Conservation (phyloP, 2,113 vertebrate species). For the Phocoena phocoena region DNA sequence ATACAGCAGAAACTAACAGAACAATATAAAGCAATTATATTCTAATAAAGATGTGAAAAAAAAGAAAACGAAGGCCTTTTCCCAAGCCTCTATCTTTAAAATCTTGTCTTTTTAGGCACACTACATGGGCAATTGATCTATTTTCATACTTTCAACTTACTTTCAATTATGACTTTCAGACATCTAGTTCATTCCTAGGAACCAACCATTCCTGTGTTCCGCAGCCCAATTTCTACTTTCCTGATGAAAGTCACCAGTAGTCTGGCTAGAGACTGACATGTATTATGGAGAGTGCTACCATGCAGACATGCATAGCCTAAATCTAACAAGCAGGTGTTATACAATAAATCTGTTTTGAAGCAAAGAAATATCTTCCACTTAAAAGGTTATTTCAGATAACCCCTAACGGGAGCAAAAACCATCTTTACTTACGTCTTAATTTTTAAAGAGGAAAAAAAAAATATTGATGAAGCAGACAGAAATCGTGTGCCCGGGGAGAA, state of each 20-base stretch:
- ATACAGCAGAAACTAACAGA: too few relatives aligned
- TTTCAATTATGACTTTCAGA: neutral
- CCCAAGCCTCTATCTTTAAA: neutral
- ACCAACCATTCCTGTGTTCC: neutral
- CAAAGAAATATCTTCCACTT: neutral
- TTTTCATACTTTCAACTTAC: neutral
- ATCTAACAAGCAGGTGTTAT: neutral
- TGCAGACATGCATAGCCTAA: neutral
- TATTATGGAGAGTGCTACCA: neutral
- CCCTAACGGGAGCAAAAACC: neutral
- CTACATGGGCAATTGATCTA: neutral
- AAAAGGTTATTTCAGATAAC: constrained; percentile 21
- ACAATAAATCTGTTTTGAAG: neutral
- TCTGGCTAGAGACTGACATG: neutral
- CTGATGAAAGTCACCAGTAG: neutral
- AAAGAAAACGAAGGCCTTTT: neutral
- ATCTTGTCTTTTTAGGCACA: neutral
- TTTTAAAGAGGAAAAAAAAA: neutral
- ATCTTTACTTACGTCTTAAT: constrained; percentile 45
- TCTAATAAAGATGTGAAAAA: too few relatives aligned
- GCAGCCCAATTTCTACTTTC: neutral
- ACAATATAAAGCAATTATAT: too few relatives aligned
- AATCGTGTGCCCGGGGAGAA: neutral
- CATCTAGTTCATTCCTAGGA: neutral
- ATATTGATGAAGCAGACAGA: constrained; percentile 22